Base-by-base conservation (phyloP, 1,140 invertebrate genomes). In the Parapsyche elsis region DNA sequence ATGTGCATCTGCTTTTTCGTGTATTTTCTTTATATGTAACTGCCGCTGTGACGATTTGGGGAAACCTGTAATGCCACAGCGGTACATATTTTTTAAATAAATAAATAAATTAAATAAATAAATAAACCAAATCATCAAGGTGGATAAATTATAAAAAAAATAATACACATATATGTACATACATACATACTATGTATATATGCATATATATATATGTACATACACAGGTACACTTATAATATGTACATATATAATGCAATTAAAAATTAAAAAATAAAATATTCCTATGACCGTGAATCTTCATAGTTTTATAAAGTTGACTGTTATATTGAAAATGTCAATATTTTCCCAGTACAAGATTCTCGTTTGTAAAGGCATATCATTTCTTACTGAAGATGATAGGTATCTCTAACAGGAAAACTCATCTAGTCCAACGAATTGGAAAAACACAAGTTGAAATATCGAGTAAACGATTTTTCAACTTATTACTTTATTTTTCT, bases 291-390 rank as follows among this genome's bases (percentile, higher is more conserved):
- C 5, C 45, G 45, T 7, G 12, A 53, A 16, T 14, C 4, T 14
- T 14, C 16, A 53, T 53, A 1, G 12, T 53, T 53, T 53, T 12
- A 12, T 53, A 16, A 14, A 53, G 16, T 12, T 19, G 64, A 67
- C 64, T 21, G 19, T 67, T 67, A 67, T 67, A 67, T 67, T 67
- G 64, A 67, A 64, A 67, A 67, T 26, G 64, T 67, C 64, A 67
- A 30, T 2, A 9, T 19, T 5, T 21, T 21, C 9, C 5, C 57
- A 5, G 7, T 16, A 21, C 1, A 9, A 61, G 57, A 61, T 61
- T 61, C 10, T 61, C 19, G 19, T 61, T 61, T 61, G 57, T 61
- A 19, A 21, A 9, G 16, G 57, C 14, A 57, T 14, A 57, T 61
- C 16, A 19, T 61, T 16, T 21, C n/a, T 1, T 21, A 16, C 16